These are phyloP conservation scores for Caenorhabditis remanei DNA, from an alignment of 1,140 invertebrate genomes.

Conservation along the genomic window DNA sequence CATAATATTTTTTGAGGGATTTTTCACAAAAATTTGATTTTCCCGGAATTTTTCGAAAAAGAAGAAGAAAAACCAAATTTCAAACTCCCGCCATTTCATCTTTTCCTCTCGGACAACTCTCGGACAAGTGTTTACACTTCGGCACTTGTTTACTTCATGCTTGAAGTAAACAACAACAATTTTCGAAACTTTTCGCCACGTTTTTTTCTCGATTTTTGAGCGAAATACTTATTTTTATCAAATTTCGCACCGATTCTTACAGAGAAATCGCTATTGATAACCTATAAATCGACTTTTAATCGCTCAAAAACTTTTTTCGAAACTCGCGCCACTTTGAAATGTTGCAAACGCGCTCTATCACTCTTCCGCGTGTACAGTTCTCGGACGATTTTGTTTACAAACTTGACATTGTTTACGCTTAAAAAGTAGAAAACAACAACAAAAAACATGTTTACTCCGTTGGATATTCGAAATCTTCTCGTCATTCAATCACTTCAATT, in stretches of 20 bases:
- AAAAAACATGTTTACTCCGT: not conserved
- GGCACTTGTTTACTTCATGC: not conserved
- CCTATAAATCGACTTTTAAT: not conserved
- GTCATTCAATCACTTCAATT: too few species aligned
- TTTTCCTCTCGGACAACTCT: conserved; percentile 6
- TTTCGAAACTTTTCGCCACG: not conserved
- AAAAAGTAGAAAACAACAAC: not conserved
- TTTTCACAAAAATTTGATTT: too few species aligned
- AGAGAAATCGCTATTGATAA: not conserved
- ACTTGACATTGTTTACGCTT: not conserved
- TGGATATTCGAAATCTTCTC: not conserved
- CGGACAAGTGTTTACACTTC: not conserved
- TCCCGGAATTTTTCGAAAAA: not conserved
- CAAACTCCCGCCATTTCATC: not conserved
- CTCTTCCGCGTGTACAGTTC: not conserved
- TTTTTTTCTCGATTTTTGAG: not conserved
- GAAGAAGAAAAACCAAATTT: conserved; percentile 3
- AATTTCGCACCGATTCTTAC: not conserved
- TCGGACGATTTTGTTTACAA: not conserved
- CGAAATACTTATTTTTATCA: not conserved
- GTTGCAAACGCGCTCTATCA: not conserved
- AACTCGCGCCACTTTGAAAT: not conserved
- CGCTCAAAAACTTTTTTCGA: not conserved
- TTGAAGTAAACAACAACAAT: not conserved
- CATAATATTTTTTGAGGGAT: not conserved